Base-by-base conservation (phyloP, 2,888 invertebrate species). In the Tiliacea aurago region DNA sequence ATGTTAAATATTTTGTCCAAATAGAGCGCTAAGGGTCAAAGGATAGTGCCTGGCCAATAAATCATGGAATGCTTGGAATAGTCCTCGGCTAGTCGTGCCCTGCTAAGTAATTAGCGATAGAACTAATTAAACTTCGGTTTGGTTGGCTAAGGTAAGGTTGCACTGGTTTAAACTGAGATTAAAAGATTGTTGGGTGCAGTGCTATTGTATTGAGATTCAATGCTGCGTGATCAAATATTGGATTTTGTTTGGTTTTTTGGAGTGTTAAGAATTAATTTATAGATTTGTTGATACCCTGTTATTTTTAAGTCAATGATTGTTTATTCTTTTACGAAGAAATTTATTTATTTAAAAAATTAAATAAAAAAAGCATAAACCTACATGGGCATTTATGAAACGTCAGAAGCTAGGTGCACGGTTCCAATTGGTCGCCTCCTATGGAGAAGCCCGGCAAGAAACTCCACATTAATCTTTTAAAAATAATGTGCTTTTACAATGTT, bases 31-130 rank as follows among this genome's bases (percentile, higher is more conserved):
- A 1, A 15, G 62, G 86, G 87, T 87, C 85, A 87, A 76, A 86
- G 84, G 85, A 87, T 82, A 79, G 74, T 64, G 71, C n/a, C 51
- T 58, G 9, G 76, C 59, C 86, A 85, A 89, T 90, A 91, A 89
- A 90, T 92, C 91, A 90, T 89, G 85, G 86, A 87, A 92, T 93
- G 87, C 91, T 88, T 92, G 86, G 91, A 91, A 93, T 91, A 87
- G 84, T 82, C 86, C 84, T 37, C 83, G 84, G 84, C 86, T 55
- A 68, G 85, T 93, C 95, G 95, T 95, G 95, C 93, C 92, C 89
- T 88, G 88, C 90, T 92, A 93, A 93, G 94, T 95, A 95, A 95
- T 95, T 95, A 95, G 93, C 89, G 90, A 94, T 93, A 92, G 87
- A 84, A 84, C 95, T 95, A 95, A 95, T 95, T 95, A 95, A 76